These are phyloP conservation scores for Gymnorhina tibicen DNA, from an alignment of 2,113 vertebrate genomes.

Conservation along the genomic window DNA sequence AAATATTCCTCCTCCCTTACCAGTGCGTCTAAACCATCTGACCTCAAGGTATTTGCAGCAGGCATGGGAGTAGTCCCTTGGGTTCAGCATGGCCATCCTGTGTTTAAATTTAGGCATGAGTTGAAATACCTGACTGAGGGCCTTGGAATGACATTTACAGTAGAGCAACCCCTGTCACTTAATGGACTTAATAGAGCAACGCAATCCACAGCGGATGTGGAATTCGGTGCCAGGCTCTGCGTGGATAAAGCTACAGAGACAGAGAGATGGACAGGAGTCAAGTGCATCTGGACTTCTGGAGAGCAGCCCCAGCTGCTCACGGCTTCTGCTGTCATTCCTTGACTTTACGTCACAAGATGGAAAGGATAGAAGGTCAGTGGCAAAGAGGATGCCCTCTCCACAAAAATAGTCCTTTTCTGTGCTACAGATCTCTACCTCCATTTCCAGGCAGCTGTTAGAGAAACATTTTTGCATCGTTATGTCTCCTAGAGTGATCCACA, in stretches of 20 bases:
- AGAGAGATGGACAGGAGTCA: conserved; percentile 30
- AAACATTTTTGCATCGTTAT: not conserved
- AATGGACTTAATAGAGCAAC: not conserved
- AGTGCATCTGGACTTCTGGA: conserved; percentile 4
- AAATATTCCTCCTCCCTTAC: not conserved
- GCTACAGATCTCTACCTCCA: not conserved
- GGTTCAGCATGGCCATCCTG: not conserved
- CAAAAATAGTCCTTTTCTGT: not conserved
- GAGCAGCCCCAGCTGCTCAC: not conserved
- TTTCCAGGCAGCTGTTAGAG: conserved; percentile 23
- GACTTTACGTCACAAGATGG: not conserved
- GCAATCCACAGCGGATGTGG: not conserved
- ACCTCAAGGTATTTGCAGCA: not conserved
- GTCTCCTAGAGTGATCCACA: not conserved
- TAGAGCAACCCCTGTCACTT: not conserved
- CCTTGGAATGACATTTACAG: not conserved
- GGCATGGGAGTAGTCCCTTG: not conserved
- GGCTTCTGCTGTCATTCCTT: not conserved
- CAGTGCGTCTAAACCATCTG: not conserved
- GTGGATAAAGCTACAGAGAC: not conserved
- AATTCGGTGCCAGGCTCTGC: not conserved
- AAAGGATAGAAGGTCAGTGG: not conserved
- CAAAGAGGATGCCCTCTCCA: not conserved
- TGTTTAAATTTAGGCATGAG: not conserved
- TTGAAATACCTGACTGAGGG: not conserved